Conservation (phyloP, 2,888 invertebrate species). For the Timema cristinae region DNA sequence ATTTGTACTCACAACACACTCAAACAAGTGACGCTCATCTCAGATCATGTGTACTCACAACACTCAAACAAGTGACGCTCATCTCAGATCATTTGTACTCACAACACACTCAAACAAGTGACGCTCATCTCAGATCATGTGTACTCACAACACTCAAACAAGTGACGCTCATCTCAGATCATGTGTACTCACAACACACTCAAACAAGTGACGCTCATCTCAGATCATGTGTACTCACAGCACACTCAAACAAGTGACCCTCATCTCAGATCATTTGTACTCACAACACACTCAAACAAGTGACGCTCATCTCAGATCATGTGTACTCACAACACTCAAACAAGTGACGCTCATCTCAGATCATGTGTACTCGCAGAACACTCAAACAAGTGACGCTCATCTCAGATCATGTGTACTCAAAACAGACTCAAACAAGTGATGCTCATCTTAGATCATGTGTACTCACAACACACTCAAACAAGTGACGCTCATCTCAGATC, state of each 20-base stretch:
- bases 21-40: too few species aligned
- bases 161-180: not conserved
- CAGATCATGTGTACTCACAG: too few species aligned
- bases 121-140: not conserved
- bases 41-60: too few species aligned
- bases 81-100: too few species aligned
- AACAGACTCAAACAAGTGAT: conserved; percentile 6
- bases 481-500: not conserved
- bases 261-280: too few species aligned
- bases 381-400: conserved; percentile 4
- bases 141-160: not conserved
- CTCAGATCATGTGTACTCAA: too few species aligned
- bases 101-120: conserved; percentile 9
- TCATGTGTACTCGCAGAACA: not conserved
- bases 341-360: too few species aligned
- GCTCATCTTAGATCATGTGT: too few species aligned
- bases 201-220: conserved; percentile 4
- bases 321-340: too few species aligned
- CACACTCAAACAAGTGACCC: conserved; percentile 8
- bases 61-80: not conserved
- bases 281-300: conserved; percentile 6
- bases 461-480: not conserved
- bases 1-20: not conserved
- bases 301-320: too few species aligned
- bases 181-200: not conserved